phyloP scores from a whole-genome alignment of 2,888 invertebrate genomes.

The Petrophora chlorosata region DNA sequence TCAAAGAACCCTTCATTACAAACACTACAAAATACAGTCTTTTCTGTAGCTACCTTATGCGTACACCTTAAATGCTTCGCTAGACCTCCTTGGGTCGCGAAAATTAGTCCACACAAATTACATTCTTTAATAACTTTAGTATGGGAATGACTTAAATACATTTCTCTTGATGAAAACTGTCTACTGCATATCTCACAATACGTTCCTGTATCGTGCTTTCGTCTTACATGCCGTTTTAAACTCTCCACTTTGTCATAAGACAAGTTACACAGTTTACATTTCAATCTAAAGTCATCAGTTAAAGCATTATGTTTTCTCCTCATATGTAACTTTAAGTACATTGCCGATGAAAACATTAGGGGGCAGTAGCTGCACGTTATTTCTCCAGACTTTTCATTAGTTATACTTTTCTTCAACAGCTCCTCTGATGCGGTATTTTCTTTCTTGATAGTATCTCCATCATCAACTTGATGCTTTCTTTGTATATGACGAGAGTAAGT shows the following conservation, averaged over 20 bases:
- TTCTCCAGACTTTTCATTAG: conserved; percentile 65
- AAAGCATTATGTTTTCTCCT: conserved; percentile 71
- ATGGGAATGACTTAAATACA: conserved; percentile 68
- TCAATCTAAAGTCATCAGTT: conserved; percentile 66
- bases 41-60: conserved; percentile 66
- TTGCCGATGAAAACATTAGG: conserved; percentile 67
- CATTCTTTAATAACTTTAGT: conserved; percentile 66
- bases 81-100: conserved; percentile 67
- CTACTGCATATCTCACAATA: conserved; percentile 70
- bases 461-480: conserved; percentile 64
- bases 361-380: conserved; percentile 69
- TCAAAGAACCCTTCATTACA: conserved; percentile 72
- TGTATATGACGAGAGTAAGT: conserved; percentile 73
- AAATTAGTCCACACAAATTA: conserved; percentile 67
- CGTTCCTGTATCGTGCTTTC: conserved; percentile 69
- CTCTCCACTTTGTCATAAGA: conserved; percentile 77
- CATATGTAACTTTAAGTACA: conserved; percentile 73
- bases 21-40: conserved; percentile 64
- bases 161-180: conserved; percentile 64
- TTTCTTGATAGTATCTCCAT: conserved; percentile 45
- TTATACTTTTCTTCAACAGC: conserved; percentile 38
- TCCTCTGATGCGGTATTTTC: conserved; percentile 29
- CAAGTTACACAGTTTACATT: conserved; percentile 73
- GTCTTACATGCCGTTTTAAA: conserved; percentile 67
- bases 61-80: conserved; percentile 69